Conservation (phyloP, 2,113 vertebrate genomes). For the Hydropotes inermis region DNA sequence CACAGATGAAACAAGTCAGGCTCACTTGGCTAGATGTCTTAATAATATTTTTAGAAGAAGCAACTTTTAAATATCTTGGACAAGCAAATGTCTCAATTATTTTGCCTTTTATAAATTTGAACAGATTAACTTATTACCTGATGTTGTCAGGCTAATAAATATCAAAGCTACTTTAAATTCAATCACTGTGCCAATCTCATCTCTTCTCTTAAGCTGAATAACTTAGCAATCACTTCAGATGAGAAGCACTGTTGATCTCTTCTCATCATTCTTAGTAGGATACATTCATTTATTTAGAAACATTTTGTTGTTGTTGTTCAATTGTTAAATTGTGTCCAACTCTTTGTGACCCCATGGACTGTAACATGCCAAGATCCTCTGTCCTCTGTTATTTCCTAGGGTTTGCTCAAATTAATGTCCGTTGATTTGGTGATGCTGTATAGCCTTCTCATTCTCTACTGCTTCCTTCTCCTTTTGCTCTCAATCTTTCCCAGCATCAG, state of each 20-base stretch:
- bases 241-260: neutral
- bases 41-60: neutral
- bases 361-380: neutral
- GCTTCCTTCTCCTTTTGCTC: neutral
- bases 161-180: neutral
- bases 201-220: neutral
- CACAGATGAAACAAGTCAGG: neutral
- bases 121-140: neutral
- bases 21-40: neutral
- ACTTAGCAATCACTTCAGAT: neutral
- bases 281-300: neutral
- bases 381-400: neutral
- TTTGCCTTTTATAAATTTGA: neutral
- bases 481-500: neutral
- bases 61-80: neutral
- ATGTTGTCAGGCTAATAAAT: neutral
- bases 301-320: neutral
- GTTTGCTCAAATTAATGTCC: neutral
- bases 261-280: neutral
- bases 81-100: neutral
- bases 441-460: neutral
- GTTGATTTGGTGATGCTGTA: neutral
- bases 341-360: neutral
- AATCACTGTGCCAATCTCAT: neutral
- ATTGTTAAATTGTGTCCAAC: neutral